Evolutionary conservation across 2,797 vertebrate genomes (phyloP).

Genomic region (Poeciliopsis gracilis): DNA sequence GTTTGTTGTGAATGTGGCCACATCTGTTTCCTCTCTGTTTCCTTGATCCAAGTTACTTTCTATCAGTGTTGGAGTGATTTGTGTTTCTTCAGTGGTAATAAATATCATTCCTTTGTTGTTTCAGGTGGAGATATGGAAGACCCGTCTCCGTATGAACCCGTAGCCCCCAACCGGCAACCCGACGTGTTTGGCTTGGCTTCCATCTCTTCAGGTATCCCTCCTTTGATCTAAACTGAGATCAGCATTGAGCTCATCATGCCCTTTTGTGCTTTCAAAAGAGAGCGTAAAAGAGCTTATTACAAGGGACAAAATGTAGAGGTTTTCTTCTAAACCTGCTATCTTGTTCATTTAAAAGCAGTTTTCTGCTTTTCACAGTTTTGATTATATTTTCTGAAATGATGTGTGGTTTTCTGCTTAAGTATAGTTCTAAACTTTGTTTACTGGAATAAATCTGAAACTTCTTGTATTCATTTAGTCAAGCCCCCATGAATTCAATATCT

Average conservation of each 20-base stretch:
- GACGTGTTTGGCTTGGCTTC: constrained; percentile 93
- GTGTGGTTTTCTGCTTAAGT: neutral
- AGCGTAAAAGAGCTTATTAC: neutral
- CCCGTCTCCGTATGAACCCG: constrained; percentile 93
- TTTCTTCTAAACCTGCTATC: neutral
- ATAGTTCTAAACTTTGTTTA: neutral
- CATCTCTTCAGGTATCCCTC: constrained; percentile 94
- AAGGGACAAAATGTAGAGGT: neutral
- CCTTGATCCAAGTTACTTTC: neutral
- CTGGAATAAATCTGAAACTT: neutral
- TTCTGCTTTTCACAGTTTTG: neutral
- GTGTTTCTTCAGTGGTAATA: constrained; percentile 3
- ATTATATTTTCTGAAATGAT: neutral
- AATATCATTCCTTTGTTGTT: constrained; percentile 46
- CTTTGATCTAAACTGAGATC: constrained; percentile 20
- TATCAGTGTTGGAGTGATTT: neutral
- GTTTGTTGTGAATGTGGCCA: neutral
- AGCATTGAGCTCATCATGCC: constrained; percentile 8
- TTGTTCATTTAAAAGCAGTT: neutral
- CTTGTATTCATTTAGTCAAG: neutral
- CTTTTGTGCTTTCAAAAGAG: neutral
- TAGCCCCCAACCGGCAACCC: constrained; percentile 85
- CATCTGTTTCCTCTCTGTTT: neutral
- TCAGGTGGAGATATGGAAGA: constrained; percentile 92
- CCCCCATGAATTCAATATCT: neutral